phyloP scores from a whole-genome alignment of 1,140 invertebrate genomes.

The Heliconius hermathena region DNA sequence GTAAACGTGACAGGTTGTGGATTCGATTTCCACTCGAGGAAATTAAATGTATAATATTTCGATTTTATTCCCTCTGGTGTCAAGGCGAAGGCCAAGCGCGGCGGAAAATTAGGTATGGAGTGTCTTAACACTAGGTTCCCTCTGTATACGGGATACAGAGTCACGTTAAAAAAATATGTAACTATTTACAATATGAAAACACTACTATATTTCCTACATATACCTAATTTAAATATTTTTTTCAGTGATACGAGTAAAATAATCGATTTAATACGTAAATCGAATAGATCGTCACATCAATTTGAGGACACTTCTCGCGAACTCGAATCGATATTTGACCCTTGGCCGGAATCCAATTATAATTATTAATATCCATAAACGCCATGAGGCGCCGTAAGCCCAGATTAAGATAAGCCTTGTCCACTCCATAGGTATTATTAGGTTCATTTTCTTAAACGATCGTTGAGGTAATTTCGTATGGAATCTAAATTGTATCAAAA shows the following conservation, averaged over 20 bases:
- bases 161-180: too few relatives aligned
- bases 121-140: too few relatives aligned
- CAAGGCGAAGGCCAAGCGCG: too few relatives aligned
- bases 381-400: slow-evolving; percentile 63
- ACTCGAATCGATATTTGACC: slow-evolving; percentile 60
- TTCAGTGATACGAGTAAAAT: not conserved
- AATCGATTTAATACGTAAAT: not conserved
- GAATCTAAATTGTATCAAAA: slow-evolving; percentile 68
- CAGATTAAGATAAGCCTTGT: slow-evolving; percentile 71
- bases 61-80: too few relatives aligned
- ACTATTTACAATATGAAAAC: too few relatives aligned
- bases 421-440: slow-evolving; percentile 63
- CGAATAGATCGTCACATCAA: not conserved
- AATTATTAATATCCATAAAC: slow-evolving; percentile 69
- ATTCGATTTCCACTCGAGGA: too few relatives aligned
- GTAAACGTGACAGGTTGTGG: too few relatives aligned
- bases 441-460: slow-evolving; percentile 54
- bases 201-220: too few relatives aligned
- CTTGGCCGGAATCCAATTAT: slow-evolving; percentile 59
- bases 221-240: not conserved
- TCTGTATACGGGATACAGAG: too few relatives aligned
- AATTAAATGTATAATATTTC: too few relatives aligned
- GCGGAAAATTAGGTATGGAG: too few relatives aligned
- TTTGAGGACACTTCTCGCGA: slow-evolving; percentile 19
- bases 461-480: slow-evolving; percentile 53